Evolutionary conservation across 2,888 invertebrate genomes (phyloP).

Genomic region (Campoplex capitator): DNA sequence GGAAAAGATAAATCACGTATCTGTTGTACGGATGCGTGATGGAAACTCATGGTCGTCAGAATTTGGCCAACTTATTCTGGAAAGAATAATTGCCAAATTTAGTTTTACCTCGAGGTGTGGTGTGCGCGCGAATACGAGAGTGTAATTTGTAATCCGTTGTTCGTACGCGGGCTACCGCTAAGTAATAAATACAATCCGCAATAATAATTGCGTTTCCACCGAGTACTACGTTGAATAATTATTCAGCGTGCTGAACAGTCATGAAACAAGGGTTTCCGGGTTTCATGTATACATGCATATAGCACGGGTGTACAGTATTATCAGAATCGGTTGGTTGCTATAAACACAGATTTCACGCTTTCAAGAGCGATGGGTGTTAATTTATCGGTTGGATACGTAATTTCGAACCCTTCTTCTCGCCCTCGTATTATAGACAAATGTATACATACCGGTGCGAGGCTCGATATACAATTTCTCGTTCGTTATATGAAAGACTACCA

Average conservation of each 20-base stretch:
- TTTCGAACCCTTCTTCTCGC: slow-evolving; percentile 66
- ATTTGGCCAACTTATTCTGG: slow-evolving; percentile 54
- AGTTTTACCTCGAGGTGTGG: slow-evolving; percentile 34
- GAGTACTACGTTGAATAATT: slow-evolving; percentile 73
- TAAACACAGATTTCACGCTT: slow-evolving; percentile 74
- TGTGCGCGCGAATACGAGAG: slow-evolving; percentile 16
- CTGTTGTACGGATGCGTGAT: slow-evolving; percentile 8
- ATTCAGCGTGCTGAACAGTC: slow-evolving; percentile 69
- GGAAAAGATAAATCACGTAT: slow-evolving; percentile 5
- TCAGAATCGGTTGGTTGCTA: slow-evolving; percentile 67
- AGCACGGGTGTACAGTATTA: slow-evolving; percentile 34
- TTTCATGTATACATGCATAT: neutral
- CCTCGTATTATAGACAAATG: slow-evolving; percentile 29
- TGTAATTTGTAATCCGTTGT: slow-evolving; percentile 69
- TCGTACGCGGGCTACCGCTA: slow-evolving; percentile 60
- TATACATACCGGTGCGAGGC: neutral
- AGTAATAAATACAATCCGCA: slow-evolving; percentile 71
- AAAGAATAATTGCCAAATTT: slow-evolving; percentile 62
- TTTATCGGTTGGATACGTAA: slow-evolving; percentile 70
- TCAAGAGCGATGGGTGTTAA: slow-evolving; percentile 72
- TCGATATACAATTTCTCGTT: slow-evolving; percentile 20
- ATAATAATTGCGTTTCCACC: slow-evolving; percentile 73
- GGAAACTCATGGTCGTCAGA: slow-evolving; percentile 14
- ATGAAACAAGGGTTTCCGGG: slow-evolving; percentile 17
- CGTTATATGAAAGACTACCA: slow-evolving; percentile 15